Percentiles rank a stretch among this genome's conserved stretches.
Conservation (phyloP, 2,797 vertebrate species). For the Austrolebias charrua region DNA sequence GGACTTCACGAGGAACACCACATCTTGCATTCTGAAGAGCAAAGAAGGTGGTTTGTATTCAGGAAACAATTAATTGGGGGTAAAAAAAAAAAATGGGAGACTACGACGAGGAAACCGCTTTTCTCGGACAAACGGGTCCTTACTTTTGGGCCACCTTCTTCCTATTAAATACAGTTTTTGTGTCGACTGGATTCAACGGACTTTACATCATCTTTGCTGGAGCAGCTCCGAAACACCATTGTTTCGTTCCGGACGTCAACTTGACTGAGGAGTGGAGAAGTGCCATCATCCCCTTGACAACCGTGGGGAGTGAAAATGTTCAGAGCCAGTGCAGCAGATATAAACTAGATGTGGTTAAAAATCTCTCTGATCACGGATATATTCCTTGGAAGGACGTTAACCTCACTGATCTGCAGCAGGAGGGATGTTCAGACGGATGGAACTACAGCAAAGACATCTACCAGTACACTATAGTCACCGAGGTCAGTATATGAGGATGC, state of each 20-base stretch:
- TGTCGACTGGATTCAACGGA: slow-evolving; percentile 88
- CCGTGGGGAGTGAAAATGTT: slow-evolving; percentile 63
- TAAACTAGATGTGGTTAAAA: slow-evolving; percentile 72
- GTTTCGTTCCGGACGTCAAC: slow-evolving; percentile 81
- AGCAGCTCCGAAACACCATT: slow-evolving; percentile 83
- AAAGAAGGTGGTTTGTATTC: background rate
- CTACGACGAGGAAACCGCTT: slow-evolving; percentile 83
- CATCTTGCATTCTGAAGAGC: slow-evolving; percentile 35
- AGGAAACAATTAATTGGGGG: slow-evolving; percentile 3
- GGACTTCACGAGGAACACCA: slow-evolving; percentile 32
- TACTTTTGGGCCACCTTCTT: slow-evolving; percentile 87
- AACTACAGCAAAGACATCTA: slow-evolving; percentile 82
- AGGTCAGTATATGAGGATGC: slow-evolving; percentile 70
- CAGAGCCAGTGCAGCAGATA: slow-evolving; percentile 77
- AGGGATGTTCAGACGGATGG: slow-evolving; percentile 84
- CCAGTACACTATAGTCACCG: slow-evolving; percentile 82
- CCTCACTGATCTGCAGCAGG: slow-evolving; percentile 78
- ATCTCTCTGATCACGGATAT: slow-evolving; percentile 80
- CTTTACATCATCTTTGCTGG: slow-evolving; percentile 85
- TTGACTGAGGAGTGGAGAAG: slow-evolving; percentile 84
- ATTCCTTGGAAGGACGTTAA: slow-evolving; percentile 80
- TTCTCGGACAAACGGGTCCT: slow-evolving; percentile 84
- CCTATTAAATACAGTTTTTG: slow-evolving; percentile 85
- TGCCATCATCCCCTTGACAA: slow-evolving; percentile 78
- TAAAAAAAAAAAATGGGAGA: slow-evolving; percentile 81